These are phyloP conservation scores for Augochlora pura DNA, from an alignment of 1,140 invertebrate genomes.

Conservation along the genomic window DNA sequence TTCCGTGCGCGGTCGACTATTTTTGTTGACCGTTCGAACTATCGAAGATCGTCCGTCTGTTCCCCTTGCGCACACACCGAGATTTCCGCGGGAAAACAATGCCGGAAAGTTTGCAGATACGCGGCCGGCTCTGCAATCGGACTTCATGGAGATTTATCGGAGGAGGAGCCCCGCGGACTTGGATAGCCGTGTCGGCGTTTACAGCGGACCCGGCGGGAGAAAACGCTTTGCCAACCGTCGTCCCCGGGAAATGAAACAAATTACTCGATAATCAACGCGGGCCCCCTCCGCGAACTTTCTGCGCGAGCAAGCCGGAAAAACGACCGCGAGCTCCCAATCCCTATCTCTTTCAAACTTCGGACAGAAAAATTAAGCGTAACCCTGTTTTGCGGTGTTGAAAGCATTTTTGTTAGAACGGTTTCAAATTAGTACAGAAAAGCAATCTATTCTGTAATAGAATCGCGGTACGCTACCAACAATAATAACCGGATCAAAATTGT, in stretches of 20 bases:
- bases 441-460: no score
- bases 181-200: background rate
- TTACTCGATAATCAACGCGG: slow-evolving; percentile 35
- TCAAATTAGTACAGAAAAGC: no score
- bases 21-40: background rate
- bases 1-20: background rate
- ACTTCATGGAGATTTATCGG: slow-evolving; percentile 54
- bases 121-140: slow-evolving; percentile 30
- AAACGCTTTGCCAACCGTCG: background rate
- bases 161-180: slow-evolving; percentile 3
- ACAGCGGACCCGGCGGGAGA: background rate
- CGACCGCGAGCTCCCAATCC: background rate
- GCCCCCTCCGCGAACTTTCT: background rate
- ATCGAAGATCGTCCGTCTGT: background rate
- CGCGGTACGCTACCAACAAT: no score
- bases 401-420: no score
- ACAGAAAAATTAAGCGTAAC: background rate
- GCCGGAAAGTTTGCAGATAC: background rate
- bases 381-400: no score
- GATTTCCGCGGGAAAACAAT: slow-evolving; percentile 5
- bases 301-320: background rate
- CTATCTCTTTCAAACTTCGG: background rate
- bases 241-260: slow-evolving; percentile 28
- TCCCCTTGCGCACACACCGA: background rate
- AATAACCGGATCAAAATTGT: no score